These are phyloP conservation scores for Pygoscelis adeliae DNA, from an alignment of 2,113 vertebrate species.

Conservation along the genomic window DNA sequence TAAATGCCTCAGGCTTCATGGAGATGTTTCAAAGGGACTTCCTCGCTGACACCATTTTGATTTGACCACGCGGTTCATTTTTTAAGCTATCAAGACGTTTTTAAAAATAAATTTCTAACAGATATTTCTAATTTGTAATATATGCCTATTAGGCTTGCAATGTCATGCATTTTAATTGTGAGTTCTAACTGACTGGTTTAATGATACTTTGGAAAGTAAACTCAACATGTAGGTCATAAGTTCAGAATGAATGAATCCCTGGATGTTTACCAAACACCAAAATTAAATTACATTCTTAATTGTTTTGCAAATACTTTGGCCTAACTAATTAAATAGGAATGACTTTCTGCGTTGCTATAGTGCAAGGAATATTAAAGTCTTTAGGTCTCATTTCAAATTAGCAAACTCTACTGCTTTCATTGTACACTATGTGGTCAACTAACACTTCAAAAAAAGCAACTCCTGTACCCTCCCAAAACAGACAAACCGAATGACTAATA, in stretches of 20 bases:
- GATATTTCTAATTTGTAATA: constrained; percentile 23
- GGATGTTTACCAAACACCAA: constrained; percentile 76
- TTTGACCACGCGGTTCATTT: background rate
- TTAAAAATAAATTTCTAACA: background rate
- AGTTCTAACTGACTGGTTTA: constrained; percentile 74
- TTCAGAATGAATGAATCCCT: constrained; percentile 80
- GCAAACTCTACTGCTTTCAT: constrained; percentile 65
- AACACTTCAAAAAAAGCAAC: background rate
- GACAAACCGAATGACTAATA: background rate
- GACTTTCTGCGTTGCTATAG: constrained; percentile 67
- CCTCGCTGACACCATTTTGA: background rate
- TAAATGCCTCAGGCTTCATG: background rate
- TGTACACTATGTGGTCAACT: constrained; percentile 42
- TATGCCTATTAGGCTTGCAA: background rate
- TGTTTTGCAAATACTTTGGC: constrained; percentile 80
- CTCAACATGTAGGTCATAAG: constrained; percentile 71
- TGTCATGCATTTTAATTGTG: constrained; percentile 57
- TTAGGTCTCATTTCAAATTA: constrained; percentile 75
- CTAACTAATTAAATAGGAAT: constrained; percentile 83
- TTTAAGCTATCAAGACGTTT: background rate
- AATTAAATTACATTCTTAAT: constrained; percentile 82
- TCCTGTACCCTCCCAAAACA: background rate
- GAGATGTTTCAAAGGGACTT: background rate
- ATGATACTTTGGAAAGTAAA: constrained; percentile 72
- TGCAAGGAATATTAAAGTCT: constrained; percentile 76